Evolutionary conservation across 2,888 invertebrate species (phyloP).

Genomic region (Carcina quercana): DNA sequence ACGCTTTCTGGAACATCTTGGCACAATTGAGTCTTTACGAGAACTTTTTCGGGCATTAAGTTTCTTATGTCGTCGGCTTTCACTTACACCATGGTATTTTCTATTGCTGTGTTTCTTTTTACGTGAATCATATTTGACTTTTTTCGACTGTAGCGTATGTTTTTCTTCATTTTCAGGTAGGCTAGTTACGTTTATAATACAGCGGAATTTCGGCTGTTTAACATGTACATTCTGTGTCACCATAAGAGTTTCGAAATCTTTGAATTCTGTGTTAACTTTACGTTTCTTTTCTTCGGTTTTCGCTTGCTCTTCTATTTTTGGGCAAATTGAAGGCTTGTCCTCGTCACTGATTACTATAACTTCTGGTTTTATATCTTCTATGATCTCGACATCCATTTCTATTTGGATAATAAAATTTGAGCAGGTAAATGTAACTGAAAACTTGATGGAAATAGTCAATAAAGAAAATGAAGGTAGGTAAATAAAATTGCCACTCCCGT

Average conservation of each 20-base stretch:
- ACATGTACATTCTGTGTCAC: constrained; percentile 19
- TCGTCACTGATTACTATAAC: constrained; percentile 1
- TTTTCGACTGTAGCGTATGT: too few relatives aligned
- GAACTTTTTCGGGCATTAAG: background rate
- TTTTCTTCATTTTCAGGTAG: constrained; percentile 4
- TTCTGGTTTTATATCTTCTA: background rate
- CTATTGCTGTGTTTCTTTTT: background rate
- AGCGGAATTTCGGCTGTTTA: constrained; percentile 14
- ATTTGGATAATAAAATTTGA: too few relatives aligned
- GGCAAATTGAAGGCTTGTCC: background rate
- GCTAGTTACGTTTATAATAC: constrained; percentile 14
- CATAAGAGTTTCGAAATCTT: constrained; percentile 15
- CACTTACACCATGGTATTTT: background rate
- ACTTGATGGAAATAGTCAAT: too few relatives aligned
- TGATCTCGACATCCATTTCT: constrained; percentile 7
- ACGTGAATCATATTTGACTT: background rate
- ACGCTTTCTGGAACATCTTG: constrained; percentile 12
- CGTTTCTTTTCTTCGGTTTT: constrained; percentile 1
- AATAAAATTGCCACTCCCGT: too few relatives aligned
- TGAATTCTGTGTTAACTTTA: constrained; percentile 1
- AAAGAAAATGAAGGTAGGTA: too few relatives aligned
- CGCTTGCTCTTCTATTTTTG: background rate
- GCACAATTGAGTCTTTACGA: constrained; percentile 13
- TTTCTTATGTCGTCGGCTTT: background rate
- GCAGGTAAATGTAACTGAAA: too few relatives aligned